Evolutionary conservation across 2,797 vertebrate species (phyloP).

Genomic region (Arnoldichthys spilopterus): DNA sequence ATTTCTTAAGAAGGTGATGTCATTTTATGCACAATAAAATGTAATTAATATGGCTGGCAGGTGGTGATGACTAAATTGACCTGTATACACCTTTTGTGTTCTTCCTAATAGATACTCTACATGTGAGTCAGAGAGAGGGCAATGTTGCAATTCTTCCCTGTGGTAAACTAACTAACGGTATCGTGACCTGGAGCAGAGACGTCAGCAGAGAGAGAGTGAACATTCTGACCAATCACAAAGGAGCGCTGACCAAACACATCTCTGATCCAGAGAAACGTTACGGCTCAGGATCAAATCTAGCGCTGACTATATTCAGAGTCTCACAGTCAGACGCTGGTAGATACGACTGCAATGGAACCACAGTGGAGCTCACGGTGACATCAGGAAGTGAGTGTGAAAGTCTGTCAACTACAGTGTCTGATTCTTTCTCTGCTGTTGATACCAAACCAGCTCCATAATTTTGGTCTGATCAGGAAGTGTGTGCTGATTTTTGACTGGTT

Average conservation of each 20-base stretch:
- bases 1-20: too few relatives aligned
- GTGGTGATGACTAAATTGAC: too few relatives aligned
- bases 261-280: background rate
- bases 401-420: too few relatives aligned
- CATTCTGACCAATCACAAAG: background rate
- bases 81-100: background rate
- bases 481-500: too few relatives aligned
- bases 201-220: background rate
- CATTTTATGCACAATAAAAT: background rate
- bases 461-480: too few relatives aligned
- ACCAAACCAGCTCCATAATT: too few relatives aligned
- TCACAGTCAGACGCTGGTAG: background rate
- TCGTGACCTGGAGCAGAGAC: constrained; percentile 1
- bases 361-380: background rate
- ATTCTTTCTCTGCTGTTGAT: too few relatives aligned
- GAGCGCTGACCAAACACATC: background rate
- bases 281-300: background rate
- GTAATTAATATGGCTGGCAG: background rate
- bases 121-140: background rate
- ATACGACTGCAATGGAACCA: background rate
- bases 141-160: constrained; percentile 13
- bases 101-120: constrained; percentile 1
- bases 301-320: background rate
- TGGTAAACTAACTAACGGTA: constrained; percentile 8
- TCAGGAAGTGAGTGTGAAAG: background rate